These are phyloP conservation scores for Eudyptes chrysolophus DNA, from an alignment of 2,113 vertebrate genomes.

Conservation along the genomic window DNA sequence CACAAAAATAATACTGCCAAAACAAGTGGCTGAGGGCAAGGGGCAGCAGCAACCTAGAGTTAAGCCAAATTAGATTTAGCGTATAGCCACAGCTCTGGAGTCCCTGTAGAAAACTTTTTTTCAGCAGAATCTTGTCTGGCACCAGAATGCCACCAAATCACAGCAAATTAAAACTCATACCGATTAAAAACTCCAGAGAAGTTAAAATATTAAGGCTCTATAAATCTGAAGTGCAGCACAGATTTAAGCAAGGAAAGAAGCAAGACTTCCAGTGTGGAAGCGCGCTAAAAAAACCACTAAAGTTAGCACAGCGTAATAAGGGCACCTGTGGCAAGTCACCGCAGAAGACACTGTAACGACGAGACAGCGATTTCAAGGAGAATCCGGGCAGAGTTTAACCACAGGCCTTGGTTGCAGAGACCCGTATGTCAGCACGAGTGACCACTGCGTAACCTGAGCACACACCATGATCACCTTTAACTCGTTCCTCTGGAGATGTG, in stretches of 20 bases:
- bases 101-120: neutral
- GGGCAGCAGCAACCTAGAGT: neutral
- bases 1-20: neutral
- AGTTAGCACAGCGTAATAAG: neutral
- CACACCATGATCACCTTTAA: neutral
- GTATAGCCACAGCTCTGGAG: neutral
- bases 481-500: neutral
- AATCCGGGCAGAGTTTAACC: neutral
- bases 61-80: neutral
- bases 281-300: neutral
- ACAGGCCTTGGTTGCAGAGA: neutral
- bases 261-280: neutral
- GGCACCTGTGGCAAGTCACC: neutral
- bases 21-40: neutral
- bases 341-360: neutral
- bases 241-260: neutral
- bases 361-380: neutral
- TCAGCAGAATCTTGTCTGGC: neutral
- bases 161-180: neutral
- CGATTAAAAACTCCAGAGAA: neutral
- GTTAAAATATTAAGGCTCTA: neutral
- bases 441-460: neutral
- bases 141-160: neutral
- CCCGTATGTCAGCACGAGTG: accelerated
- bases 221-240: neutral